A percentile compares a stretch with the other conserved stretches of the same genome.
Evolutionary conservation across 92 coral and sea anemone genomes (phyloP).

Genomic region (Zoanthus solanderi): DNA sequence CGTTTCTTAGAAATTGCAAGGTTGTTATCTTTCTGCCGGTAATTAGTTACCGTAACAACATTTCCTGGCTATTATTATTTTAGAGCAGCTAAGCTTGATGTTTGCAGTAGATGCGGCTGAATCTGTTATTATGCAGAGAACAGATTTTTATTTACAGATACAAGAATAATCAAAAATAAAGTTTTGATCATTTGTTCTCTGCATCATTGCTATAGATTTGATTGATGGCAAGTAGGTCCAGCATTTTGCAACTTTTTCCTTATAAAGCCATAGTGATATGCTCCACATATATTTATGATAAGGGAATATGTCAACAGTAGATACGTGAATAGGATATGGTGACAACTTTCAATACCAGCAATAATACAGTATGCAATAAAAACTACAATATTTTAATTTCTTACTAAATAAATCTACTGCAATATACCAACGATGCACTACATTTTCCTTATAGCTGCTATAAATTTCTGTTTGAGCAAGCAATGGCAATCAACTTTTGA

Average conservation of each 20-base stretch:
- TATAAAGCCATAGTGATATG: neutral
- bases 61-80: too few relatives aligned
- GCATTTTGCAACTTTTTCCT: neutral
- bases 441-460: neutral
- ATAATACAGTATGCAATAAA: neutral
- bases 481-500: slow-evolving; percentile 64
- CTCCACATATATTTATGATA: neutral
- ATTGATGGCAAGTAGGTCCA: neutral
- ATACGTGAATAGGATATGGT: neutral
- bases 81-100: too few relatives aligned
- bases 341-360: too few relatives aligned
- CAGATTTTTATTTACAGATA: too few relatives aligned
- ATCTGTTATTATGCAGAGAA: too few relatives aligned
- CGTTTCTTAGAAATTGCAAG: too few relatives aligned
- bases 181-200: neutral
- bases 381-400: neutral
- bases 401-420: neutral
- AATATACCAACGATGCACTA: slow-evolving; percentile 9
- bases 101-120: too few relatives aligned
- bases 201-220: neutral
- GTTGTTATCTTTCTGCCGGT: too few relatives aligned
- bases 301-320: neutral
- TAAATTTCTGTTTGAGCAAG: slow-evolving; percentile 22
- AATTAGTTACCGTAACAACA: too few relatives aligned
- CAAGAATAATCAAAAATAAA: too few relatives aligned